These are phyloP conservation scores for Ophonus ardosiacus DNA, from an alignment of 2,888 invertebrate genomes.

Conservation along the genomic window DNA sequence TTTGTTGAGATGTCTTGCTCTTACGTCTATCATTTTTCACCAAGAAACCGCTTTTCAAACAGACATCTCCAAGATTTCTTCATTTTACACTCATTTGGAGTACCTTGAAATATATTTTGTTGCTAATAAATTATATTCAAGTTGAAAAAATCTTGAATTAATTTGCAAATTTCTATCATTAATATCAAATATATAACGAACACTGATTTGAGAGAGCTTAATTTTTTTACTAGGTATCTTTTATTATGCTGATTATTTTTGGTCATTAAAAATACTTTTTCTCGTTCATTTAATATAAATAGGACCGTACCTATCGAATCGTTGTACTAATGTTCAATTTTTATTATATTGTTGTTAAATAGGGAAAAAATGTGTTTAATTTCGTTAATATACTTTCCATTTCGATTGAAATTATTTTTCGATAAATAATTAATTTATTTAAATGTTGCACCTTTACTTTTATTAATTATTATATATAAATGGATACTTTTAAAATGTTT, in stretches of 20 bases:
- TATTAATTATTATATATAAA: too few relatives aligned
- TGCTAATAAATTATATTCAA: conserved; percentile 27
- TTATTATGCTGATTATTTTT: neutral
- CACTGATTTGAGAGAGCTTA: neutral
- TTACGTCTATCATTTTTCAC: conserved; percentile 1
- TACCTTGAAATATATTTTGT: conserved; percentile 42
- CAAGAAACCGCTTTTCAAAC: conserved; percentile 23
- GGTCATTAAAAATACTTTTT: conserved; percentile 11
- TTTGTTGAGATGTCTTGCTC: conserved; percentile 5
- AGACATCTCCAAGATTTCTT: conserved; percentile 29
- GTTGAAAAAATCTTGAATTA: conserved; percentile 23
- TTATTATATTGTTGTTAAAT: neutral
- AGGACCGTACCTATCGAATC: neutral
- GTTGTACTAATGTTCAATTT: neutral
- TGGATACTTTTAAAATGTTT: too few relatives aligned
- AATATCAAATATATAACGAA: conserved; percentile 12
- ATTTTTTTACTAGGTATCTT: neutral
- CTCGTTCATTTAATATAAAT: neutral
- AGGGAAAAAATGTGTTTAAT: neutral
- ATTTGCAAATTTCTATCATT: conserved; percentile 44
- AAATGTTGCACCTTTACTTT: too few relatives aligned
- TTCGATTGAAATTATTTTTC: neutral
- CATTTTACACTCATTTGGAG: conserved; percentile 38
- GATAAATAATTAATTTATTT: neutral
- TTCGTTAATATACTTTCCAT: neutral